Evolutionary conservation across 2,797 vertebrate genomes (phyloP).

Genomic region (Peromyscus eremicus): DNA sequence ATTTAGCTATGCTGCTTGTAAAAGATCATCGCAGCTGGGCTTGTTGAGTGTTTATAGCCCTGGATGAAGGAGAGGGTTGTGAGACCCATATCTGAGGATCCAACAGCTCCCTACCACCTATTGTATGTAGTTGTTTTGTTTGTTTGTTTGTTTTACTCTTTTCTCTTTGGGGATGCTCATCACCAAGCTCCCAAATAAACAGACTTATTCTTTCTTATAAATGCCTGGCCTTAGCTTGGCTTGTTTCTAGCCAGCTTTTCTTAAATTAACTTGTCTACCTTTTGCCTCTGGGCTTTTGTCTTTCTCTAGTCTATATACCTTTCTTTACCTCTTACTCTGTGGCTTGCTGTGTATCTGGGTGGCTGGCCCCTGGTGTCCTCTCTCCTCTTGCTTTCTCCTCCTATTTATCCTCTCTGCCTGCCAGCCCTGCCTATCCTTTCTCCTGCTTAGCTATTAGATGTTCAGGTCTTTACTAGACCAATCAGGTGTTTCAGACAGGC

Average conservation of each 20-base stretch:
- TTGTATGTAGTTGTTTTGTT: neutral
- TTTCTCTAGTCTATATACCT: neutral
- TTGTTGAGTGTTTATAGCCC: neutral
- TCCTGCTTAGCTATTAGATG: neutral
- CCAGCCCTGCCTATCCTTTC: neutral
- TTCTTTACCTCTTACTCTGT: neutral
- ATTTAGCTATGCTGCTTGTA: neutral
- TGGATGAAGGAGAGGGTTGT: neutral
- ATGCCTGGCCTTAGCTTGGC: no score
- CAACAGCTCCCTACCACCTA: neutral
- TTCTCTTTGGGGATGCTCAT: no score
- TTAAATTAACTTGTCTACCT: neutral
- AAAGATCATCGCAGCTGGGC: no score
- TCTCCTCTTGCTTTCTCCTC: neutral
- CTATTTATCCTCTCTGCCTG: neutral
- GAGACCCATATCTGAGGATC: neutral
- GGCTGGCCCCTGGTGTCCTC: neutral
- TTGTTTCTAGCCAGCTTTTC: no score
- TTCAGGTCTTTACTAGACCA: neutral
- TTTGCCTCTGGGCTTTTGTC: neutral
- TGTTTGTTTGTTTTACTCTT: no score
- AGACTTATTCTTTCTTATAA: no score
- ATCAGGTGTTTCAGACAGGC: neutral
- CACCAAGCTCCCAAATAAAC: no score
- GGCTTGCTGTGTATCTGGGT: neutral